These are phyloP conservation scores for Zaprionus davidi DNA, from an alignment of 1,140 invertebrate genomes.

Conservation along the genomic window DNA sequence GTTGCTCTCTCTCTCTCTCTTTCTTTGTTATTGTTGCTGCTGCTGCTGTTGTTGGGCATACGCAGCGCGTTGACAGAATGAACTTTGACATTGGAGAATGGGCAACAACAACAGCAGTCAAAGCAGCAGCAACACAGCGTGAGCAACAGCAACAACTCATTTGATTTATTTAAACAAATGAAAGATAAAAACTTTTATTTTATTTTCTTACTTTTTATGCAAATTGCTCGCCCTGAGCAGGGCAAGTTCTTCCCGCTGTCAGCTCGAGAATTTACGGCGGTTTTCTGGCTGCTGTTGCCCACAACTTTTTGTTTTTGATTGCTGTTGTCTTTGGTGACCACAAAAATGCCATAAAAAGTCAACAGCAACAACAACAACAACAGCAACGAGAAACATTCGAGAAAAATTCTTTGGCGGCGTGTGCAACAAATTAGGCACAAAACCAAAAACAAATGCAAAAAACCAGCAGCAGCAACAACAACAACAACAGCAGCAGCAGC, in stretches of 20 bases:
- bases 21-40: slow-evolving; percentile 18
- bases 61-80: slow-evolving; percentile 33
- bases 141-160: background rate
- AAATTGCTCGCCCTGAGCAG: slow-evolving; percentile 13
- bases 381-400: slow-evolving; percentile 27
- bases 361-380: slow-evolving; percentile 21
- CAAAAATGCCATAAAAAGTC: slow-evolving; percentile 41
- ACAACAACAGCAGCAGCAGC: slow-evolving; percentile 8
- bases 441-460: slow-evolving; percentile 67
- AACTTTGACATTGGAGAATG: slow-evolving; percentile 15
- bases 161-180: slow-evolving; percentile 22
- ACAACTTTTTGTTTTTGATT: background rate
- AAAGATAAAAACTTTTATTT: slow-evolving; percentile 1
- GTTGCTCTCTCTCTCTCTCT: slow-evolving; percentile 7
- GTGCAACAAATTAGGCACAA: slow-evolving; percentile 75
- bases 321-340: slow-evolving; percentile 18
- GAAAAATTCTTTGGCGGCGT: slow-evolving; percentile 55
- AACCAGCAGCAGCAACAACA: slow-evolving; percentile 1
- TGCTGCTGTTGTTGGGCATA: slow-evolving; percentile 29
- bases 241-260: slow-evolving; percentile 10
- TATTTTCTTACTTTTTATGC: slow-evolving; percentile 16
- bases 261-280: slow-evolving; percentile 1
- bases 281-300: background rate
- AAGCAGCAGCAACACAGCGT: background rate
- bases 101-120: slow-evolving; percentile 15